Conservation (phyloP, 2,888 invertebrate species). For the Cataglyphis cursor region DNA sequence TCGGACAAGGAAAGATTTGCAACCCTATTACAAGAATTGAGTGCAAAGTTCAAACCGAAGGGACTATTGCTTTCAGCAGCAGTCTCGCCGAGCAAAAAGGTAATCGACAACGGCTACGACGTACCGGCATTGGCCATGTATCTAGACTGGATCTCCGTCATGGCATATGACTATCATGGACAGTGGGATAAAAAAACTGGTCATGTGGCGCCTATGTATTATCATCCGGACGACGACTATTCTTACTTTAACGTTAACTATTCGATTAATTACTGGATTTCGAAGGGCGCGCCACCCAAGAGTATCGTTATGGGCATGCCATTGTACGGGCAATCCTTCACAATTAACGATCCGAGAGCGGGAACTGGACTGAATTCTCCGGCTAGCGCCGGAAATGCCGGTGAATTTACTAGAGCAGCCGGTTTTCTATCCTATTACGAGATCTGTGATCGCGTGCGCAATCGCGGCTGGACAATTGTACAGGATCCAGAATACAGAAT, state of each 20-base stretch:
- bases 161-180: conserved; percentile 97
- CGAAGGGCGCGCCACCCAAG: conserved; percentile 93
- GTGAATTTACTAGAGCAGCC: conserved; percentile 94
- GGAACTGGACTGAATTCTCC: conserved; percentile 91
- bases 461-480: conserved; percentile 93
- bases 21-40: conserved; percentile 91
- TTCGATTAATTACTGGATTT: conserved; percentile 96
- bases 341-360: conserved; percentile 85
- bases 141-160: conserved; percentile 96
- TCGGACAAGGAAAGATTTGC: conserved; percentile 95
- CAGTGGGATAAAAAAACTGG: conserved; percentile 97
- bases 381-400: conserved; percentile 93
- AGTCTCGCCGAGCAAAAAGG: conserved; percentile 95
- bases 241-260: conserved; percentile 95
- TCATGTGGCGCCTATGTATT: conserved; percentile 94
- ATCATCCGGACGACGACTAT: conserved; percentile 94
- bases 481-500: conserved; percentile 92
- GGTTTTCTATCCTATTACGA: conserved; percentile 97
- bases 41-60: conserved; percentile 89
- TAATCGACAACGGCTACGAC: conserved; percentile 95
- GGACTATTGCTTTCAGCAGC: conserved; percentile 93
- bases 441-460: conserved; percentile 94
- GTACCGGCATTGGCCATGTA: conserved; percentile 92
- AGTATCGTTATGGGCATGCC: conserved; percentile 97
- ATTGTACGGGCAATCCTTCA: conserved; percentile 95